A percentile compares a stretch with the other conserved stretches of the same genome.
These are phyloP conservation scores for Cuniculus paca DNA, from an alignment of 2,797 vertebrate genomes.

Conservation along the genomic window DNA sequence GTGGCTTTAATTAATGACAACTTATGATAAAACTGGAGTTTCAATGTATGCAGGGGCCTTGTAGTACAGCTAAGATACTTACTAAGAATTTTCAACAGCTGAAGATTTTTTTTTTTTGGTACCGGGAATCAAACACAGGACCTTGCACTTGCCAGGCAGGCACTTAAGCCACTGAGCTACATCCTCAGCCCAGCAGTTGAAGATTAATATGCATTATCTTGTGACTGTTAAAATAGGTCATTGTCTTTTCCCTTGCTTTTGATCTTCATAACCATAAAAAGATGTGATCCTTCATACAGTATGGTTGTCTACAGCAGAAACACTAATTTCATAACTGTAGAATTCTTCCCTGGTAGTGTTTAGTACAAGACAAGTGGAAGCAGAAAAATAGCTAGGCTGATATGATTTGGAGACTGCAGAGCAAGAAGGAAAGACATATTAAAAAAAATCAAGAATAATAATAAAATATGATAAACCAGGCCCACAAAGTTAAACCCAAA, in stretches of 20 bases:
- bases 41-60: not conserved
- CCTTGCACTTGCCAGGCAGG: no score
- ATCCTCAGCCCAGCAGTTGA: not conserved
- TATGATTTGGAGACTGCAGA: not conserved
- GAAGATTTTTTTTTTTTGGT: no score
- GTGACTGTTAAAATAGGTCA: not conserved
- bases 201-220: not conserved
- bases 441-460: not conserved
- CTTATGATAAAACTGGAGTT: not conserved
- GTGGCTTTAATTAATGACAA: not conserved
- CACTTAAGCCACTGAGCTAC: no score
- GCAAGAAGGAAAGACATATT: not conserved
- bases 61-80: no score
- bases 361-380: not conserved
- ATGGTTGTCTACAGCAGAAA: not conserved
- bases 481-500: not conserved
- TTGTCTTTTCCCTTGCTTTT: not conserved
- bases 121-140: no score
- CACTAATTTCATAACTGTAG: not conserved
- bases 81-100: no score
- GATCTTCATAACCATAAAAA: not conserved
- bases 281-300: not conserved
- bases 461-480: not conserved
- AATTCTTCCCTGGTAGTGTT: not conserved
- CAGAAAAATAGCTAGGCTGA: not conserved